Evolutionary conservation across 2,888 invertebrate species (phyloP).

Genomic region (Bedellia somnulentella): DNA sequence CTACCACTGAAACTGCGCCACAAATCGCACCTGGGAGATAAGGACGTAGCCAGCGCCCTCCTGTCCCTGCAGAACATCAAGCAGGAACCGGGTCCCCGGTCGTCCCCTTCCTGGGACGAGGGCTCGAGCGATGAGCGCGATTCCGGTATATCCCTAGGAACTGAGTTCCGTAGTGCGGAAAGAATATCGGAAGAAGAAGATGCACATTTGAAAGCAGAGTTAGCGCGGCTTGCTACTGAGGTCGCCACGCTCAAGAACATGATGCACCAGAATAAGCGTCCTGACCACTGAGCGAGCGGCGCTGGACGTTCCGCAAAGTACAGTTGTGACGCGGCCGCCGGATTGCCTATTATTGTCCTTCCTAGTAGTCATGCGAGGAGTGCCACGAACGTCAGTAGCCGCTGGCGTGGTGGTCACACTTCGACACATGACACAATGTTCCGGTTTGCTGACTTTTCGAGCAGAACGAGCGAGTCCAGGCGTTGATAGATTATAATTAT

Average conservation of each 20-base stretch:
- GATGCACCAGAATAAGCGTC: constrained; percentile 67
- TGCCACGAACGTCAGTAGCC: too few species aligned
- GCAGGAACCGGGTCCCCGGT: constrained; percentile 79
- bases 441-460: constrained; percentile 55
- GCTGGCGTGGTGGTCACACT: too few species aligned
- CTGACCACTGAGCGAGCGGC: constrained; percentile 42
- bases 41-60: constrained; percentile 82
- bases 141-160: constrained; percentile 84
- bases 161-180: constrained; percentile 60
- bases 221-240: constrained; percentile 87
- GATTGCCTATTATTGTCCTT: constrained; percentile 46
- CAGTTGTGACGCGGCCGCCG: too few species aligned
- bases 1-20: constrained; percentile 89
- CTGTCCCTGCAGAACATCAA: constrained; percentile 85
- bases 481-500: constrained; percentile 48
- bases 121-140: constrained; percentile 90
- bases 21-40: constrained; percentile 87
- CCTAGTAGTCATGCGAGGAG: constrained; percentile 51
- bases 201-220: constrained; percentile 79
- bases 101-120: constrained; percentile 86
- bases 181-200: constrained; percentile 62
- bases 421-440: constrained; percentile 34
- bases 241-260: constrained; percentile 87
- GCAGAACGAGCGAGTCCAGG: constrained; percentile 56
- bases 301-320: too few species aligned